These are phyloP conservation scores for Acipenser ruthenus DNA, from an alignment of 2,797 vertebrate species.

Conservation along the genomic window DNA sequence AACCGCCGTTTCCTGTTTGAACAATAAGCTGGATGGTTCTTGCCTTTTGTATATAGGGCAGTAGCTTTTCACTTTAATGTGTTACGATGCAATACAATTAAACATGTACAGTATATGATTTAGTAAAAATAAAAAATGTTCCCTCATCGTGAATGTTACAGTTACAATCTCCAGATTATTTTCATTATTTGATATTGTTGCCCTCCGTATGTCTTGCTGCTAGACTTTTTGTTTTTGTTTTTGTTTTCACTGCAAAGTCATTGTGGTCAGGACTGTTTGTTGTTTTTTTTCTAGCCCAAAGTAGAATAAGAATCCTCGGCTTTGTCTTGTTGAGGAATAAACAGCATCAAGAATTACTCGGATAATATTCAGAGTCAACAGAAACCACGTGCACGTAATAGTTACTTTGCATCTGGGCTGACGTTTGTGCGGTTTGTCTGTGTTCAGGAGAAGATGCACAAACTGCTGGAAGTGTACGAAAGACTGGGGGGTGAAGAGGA, in stretches of 20 bases:
- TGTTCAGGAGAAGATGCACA: constrained; percentile 93
- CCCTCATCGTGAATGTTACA: background rate
- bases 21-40: constrained; percentile 14
- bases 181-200: constrained; percentile 1
- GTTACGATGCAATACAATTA: background rate
- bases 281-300: too few species aligned
- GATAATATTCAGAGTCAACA: too few species aligned
- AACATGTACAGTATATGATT: background rate
- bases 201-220: background rate
- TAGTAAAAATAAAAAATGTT: background rate
- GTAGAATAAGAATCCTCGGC: too few species aligned
- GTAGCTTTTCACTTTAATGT: constrained; percentile 1
- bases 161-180: constrained; percentile 6
- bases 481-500: constrained; percentile 89
- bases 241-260: too few species aligned
- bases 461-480: constrained; percentile 89
- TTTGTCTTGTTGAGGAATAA: too few species aligned
- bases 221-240: background rate
- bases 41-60: background rate
- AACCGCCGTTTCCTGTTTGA: constrained; percentile 22
- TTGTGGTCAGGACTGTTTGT: too few species aligned
- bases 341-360: too few species aligned
- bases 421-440: constrained; percentile 9
- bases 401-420: too few species aligned
- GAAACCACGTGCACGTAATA: too few species aligned